Evolutionary conservation across 2,113 vertebrate species (phyloP).

Genomic region (Castor canadensis): DNA sequence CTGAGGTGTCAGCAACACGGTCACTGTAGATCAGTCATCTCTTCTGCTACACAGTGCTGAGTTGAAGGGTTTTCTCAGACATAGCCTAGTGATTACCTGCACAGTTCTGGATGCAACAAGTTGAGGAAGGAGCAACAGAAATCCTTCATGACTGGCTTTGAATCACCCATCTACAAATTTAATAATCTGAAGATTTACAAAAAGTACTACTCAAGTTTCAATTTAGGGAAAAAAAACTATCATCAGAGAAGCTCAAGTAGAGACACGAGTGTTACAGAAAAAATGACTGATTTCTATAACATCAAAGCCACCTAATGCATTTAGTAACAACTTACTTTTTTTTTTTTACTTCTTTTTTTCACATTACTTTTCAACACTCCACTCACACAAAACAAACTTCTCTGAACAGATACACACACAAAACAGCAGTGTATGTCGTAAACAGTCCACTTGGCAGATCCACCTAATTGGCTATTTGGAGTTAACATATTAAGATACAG

Average conservation of each 20-base stretch:
- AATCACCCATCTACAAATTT: background rate
- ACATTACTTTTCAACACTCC: background rate
- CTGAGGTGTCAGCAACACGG: too few relatives aligned
- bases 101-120: background rate
- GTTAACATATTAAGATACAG: background rate
- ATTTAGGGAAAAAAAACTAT: background rate
- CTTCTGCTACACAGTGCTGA: background rate
- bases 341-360: background rate
- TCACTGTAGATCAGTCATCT: background rate
- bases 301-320: background rate
- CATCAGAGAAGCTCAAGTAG: background rate
- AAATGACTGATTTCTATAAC: background rate
- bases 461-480: background rate
- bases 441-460: background rate
- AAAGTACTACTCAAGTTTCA: background rate
- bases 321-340: too few relatives aligned
- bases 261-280: background rate
- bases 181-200: background rate
- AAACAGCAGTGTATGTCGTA: too few relatives aligned
- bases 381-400: background rate
- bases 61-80: background rate
- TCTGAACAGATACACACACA: background rate
- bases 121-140: background rate
- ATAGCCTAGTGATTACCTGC: background rate
- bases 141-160: background rate